phyloP scores from a whole-genome alignment of 2,888 invertebrate species.

The Chesias legatella region DNA sequence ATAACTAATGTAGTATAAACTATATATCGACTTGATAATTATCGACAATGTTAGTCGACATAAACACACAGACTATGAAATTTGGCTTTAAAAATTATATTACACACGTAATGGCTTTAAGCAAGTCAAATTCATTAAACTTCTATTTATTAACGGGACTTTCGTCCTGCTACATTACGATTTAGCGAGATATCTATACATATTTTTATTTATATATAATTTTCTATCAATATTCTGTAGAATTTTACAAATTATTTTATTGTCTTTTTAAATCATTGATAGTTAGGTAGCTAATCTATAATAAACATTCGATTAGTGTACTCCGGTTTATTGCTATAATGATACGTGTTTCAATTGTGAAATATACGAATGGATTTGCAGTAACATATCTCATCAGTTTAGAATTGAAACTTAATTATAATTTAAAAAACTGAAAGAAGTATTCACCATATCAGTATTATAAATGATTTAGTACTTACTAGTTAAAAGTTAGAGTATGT shows the following conservation, averaged over 20 bases:
- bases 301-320: conserved; percentile 52
- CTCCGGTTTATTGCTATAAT: conserved; percentile 58
- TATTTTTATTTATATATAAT: conserved; percentile 67
- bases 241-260: conserved; percentile 71
- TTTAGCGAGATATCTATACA: conserved; percentile 65
- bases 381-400: conserved; percentile 58
- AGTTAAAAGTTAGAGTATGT: conserved; percentile 8
- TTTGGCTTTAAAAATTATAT: conserved; percentile 80
- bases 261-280: conserved; percentile 57
- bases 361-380: conserved; percentile 49
- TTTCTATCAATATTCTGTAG: conserved; percentile 76
- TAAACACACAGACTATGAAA: conserved; percentile 80
- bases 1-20: conserved; percentile 71
- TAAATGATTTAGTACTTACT: conserved; percentile 28
- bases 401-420: conserved; percentile 28
- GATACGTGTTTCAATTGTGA: conserved; percentile 53
- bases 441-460: conserved; percentile 38
- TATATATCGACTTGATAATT: conserved; percentile 70
- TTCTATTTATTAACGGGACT: conserved; percentile 62
- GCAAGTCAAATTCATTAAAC: conserved; percentile 72
- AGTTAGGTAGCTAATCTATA: conserved; percentile 58
- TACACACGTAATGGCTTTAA: conserved; percentile 74
- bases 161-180: conserved; percentile 53
- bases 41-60: conserved; percentile 66
- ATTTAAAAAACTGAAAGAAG: conserved; percentile 27